Percentiles rank a stretch among this genome's conserved stretches.
Evolutionary conservation across 2,797 vertebrate genomes (phyloP).

Genomic region (Octomys mimax): DNA sequence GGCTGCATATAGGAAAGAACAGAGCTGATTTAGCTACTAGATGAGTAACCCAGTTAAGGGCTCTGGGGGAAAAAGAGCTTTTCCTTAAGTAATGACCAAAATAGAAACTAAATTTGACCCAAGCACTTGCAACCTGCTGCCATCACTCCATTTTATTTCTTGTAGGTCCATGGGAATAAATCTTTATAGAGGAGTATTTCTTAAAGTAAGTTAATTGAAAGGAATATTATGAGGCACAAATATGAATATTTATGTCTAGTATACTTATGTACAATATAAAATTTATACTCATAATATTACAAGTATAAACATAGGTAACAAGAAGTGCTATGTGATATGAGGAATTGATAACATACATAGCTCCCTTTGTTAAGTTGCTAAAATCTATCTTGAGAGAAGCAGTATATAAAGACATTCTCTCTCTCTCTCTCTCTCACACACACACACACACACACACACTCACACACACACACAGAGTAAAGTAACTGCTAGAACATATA

Average conservation of each 20-base stretch:
- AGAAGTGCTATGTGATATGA: background rate
- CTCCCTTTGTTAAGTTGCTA: background rate
- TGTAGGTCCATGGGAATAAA: conserved; percentile 22
- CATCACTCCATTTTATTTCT: background rate
- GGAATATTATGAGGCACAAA: conserved; percentile 35
- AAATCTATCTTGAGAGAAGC: conserved; percentile 10
- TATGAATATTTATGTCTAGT: background rate
- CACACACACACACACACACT: background rate
- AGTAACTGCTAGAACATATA: background rate
- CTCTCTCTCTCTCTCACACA: background rate
- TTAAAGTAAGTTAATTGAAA: conserved; percentile 3
- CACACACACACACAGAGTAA: background rate
- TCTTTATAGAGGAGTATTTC: background rate
- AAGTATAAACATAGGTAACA: background rate
- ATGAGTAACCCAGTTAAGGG: background rate
- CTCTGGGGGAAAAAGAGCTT: background rate
- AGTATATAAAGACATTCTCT: background rate
- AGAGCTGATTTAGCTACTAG: conserved; percentile 35
- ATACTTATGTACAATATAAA: conserved; percentile 24
- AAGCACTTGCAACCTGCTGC: background rate
- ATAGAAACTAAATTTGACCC: conserved; percentile 45
- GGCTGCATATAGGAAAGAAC: background rate
- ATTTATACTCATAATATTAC: background rate
- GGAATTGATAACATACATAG: background rate
- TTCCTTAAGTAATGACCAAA: conserved; percentile 63